Evolutionary conservation across 2,113 vertebrate species (phyloP).

Genomic region (Apteryx owenii): DNA sequence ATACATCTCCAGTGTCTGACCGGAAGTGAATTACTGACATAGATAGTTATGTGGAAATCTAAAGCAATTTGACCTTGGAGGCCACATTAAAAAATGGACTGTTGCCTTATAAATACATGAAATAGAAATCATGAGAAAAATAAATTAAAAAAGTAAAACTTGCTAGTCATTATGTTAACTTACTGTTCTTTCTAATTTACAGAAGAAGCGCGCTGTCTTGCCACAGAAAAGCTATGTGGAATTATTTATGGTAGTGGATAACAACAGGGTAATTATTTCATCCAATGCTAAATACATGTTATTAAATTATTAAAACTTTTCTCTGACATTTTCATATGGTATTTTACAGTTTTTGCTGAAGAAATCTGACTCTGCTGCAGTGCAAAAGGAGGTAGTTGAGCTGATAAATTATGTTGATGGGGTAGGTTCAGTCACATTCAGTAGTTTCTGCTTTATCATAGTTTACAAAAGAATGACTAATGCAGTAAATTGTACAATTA

Average conservation of each 20-base stretch:
- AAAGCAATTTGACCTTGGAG: not conserved
- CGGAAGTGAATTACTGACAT: not conserved
- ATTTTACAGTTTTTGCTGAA: slow-evolving; percentile 78
- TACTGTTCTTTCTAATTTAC: slow-evolving; percentile 13
- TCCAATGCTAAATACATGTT: not conserved
- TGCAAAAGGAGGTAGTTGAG: slow-evolving; percentile 81
- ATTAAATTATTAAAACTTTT: not conserved
- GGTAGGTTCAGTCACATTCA: slow-evolving; percentile 73
- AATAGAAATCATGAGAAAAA: not conserved
- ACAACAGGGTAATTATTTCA: slow-evolving; percentile 79
- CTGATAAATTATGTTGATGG: slow-evolving; percentile 86
- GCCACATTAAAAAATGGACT: not conserved
- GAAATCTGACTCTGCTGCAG: slow-evolving; percentile 62
- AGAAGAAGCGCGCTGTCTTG: slow-evolving; percentile 82
- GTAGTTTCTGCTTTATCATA: not conserved
- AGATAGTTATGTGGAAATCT: not conserved
- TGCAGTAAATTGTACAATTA: not conserved
- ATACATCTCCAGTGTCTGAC: not conserved
- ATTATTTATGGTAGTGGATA: slow-evolving; percentile 85
- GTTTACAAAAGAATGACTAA: not conserved
- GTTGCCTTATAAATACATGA: not conserved
- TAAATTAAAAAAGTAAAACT: not conserved
- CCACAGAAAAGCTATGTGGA: slow-evolving; percentile 86
- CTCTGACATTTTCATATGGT: not conserved
- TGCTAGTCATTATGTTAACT: not conserved